A percentile compares a stretch with the other conserved stretches of the same genome.
These are phyloP conservation scores for Acromyrmex charruanus DNA, from an alignment of 1,140 invertebrate genomes.

Conservation along the genomic window DNA sequence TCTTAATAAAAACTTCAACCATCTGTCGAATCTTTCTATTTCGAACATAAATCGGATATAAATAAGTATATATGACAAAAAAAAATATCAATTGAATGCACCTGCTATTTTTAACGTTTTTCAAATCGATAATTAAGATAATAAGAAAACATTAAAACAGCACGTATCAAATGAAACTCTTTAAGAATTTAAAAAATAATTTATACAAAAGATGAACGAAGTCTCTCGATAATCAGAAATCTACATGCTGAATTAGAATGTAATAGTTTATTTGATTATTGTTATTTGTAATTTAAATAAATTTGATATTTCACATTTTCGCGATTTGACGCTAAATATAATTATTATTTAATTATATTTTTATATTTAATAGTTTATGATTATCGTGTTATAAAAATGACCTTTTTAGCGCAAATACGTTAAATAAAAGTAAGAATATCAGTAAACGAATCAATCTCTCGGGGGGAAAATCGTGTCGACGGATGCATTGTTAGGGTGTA, in stretches of 20 bases:
- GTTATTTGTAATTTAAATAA: not conserved
- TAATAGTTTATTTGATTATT: not conserved
- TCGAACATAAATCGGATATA: not conserved
- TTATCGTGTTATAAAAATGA: not conserved
- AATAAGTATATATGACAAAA: not conserved
- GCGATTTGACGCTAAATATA: not conserved
- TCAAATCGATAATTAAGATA: not conserved
- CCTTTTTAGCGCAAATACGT: not conserved
- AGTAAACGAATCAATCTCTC: not conserved
- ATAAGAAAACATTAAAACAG: constrained; percentile 11
- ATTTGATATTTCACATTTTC: not conserved
- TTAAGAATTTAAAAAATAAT: not conserved
- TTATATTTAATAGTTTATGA: not conserved
- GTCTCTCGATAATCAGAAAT: constrained; percentile 3
- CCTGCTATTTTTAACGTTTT: not conserved
- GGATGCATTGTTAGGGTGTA: constrained; percentile 37
- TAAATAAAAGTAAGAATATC: constrained; percentile 2
- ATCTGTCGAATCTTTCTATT: not conserved
- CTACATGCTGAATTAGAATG: not conserved
- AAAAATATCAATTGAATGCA: not conserved
- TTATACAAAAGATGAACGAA: not conserved
- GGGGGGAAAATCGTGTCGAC: constrained; percentile 28
- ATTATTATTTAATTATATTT: not conserved
- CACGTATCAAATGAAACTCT: not conserved
- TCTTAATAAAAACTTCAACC: not conserved